Evolutionary conservation across 92 coral and sea anemone species (phyloP).

Genomic region (Zoanthus gigantus): DNA sequence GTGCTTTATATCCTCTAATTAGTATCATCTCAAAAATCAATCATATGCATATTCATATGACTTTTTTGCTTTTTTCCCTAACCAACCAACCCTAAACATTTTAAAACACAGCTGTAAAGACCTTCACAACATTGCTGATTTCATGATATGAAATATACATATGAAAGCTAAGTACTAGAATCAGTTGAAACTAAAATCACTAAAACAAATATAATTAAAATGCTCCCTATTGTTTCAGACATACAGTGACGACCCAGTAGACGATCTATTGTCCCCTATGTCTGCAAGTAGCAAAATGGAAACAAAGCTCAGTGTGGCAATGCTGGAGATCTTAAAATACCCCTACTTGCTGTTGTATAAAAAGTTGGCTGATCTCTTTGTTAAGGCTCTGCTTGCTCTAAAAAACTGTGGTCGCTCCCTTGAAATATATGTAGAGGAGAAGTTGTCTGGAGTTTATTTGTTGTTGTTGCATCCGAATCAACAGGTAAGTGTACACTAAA

Average conservation of each 20-base stretch:
- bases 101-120: too few species aligned
- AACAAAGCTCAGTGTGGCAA: conserved; percentile 64
- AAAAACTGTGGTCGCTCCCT: conserved; percentile 67
- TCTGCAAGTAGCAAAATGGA: conserved; percentile 23
- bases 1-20: too few species aligned
- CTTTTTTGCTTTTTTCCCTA: too few species aligned
- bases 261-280: background rate
- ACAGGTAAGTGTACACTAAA: conserved; percentile 56
- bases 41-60: too few species aligned
- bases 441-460: conserved; percentile 82
- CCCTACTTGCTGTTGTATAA: conserved; percentile 77
- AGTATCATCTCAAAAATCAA: too few species aligned
- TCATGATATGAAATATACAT: too few species aligned
- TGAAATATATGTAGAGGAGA: conserved; percentile 48
- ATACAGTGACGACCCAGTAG: background rate
- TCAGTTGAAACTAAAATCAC: too few species aligned
- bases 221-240: background rate
- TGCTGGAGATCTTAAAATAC: conserved; percentile 79
- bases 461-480: conserved; percentile 75
- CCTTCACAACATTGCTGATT: too few species aligned
- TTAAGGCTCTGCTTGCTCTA: conserved; percentile 70
- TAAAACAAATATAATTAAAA: too few species aligned
- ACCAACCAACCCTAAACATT: too few species aligned
- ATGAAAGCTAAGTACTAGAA: too few species aligned
- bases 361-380: conserved; percentile 64